These are phyloP conservation scores for Rhagonycha fulva DNA, from an alignment of 2,888 invertebrate genomes.

Conservation along the genomic window DNA sequence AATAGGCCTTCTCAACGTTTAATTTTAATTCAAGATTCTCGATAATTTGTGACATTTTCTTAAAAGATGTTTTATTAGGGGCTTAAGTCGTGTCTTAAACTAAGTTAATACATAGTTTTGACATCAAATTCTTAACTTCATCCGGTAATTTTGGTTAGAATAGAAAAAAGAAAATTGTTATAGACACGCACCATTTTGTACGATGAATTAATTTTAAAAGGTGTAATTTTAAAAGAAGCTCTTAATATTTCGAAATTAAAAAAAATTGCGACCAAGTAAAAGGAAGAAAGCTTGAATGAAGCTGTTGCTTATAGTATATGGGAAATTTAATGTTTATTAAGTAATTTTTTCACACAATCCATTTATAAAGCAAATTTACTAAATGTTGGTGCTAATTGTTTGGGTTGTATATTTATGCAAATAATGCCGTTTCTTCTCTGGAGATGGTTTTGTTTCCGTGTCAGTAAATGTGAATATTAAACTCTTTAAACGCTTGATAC, in stretches of 20 bases:
- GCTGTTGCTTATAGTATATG: background rate
- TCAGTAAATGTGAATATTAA: conserved; percentile 23
- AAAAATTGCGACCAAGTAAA: background rate
- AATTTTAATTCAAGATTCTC: background rate
- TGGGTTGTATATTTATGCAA: conserved; percentile 8
- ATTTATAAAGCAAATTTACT: background rate
- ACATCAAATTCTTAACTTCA: conserved; percentile 31
- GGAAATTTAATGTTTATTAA: background rate
- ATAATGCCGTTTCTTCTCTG: conserved; percentile 1
- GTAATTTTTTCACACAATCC: background rate
- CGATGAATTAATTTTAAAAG: background rate
- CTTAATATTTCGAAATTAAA: background rate
- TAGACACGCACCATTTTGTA: conserved; percentile 17
- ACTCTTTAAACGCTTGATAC: conserved; percentile 15
- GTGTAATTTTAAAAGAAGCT: background rate
- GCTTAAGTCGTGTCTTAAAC: conserved; percentile 31
- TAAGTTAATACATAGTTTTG: conserved; percentile 34
- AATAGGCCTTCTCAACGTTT: background rate
- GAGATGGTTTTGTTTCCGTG: conserved; percentile 19
- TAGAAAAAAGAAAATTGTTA: conserved; percentile 19
- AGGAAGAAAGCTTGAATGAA: background rate
- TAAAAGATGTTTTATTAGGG: background rate
- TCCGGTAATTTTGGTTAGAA: conserved; percentile 31
- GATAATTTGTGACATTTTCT: background rate
- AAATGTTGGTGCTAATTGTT: conserved; percentile 6